Evolutionary conservation across 2,797 vertebrate genomes (phyloP).

Genomic region (Coilia nasus): DNA sequence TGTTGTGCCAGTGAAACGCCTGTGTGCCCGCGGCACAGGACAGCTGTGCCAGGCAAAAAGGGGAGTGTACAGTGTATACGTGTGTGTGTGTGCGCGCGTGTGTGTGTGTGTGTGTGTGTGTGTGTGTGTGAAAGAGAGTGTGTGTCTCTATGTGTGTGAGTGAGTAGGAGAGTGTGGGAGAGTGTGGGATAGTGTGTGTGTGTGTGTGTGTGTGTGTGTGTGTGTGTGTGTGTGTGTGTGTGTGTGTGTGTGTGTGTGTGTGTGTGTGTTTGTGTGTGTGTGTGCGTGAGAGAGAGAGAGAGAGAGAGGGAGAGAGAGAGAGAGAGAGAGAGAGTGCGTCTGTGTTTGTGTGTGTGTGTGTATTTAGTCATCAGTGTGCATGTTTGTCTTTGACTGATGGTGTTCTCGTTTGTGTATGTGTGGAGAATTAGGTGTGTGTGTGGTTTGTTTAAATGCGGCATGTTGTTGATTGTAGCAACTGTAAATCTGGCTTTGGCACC

Average conservation of each 20-base stretch:
- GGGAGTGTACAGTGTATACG: conserved; percentile 55
- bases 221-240: conserved; percentile 8
- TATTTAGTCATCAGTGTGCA: no score
- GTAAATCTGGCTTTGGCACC: conserved; percentile 22
- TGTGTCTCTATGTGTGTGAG: conserved; percentile 13
- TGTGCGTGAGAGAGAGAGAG: no score
- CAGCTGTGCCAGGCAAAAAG: conserved; percentile 75
- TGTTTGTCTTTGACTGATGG: no score
- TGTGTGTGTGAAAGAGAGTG: conserved; percentile 31
- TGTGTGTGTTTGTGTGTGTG: no score
- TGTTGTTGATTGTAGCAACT: conserved; percentile 41
- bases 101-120: conserved; percentile 18
- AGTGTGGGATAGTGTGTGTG: no score
- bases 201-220: background rate
- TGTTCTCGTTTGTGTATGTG: background rate
- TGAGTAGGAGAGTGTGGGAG: no score
- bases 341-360: no score
- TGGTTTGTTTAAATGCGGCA: conserved; percentile 33
- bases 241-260: conserved; percentile 11
- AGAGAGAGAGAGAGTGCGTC: no score
- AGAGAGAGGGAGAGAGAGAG: no score
- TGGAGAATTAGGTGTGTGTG: conserved; percentile 3
- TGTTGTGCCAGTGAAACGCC: conserved; percentile 78
- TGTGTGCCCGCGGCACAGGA: conserved; percentile 74
- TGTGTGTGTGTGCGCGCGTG: conserved; percentile 47